Evolutionary conservation across 2,797 vertebrate species (phyloP).

Genomic region (Artibeus jamaicensis): DNA sequence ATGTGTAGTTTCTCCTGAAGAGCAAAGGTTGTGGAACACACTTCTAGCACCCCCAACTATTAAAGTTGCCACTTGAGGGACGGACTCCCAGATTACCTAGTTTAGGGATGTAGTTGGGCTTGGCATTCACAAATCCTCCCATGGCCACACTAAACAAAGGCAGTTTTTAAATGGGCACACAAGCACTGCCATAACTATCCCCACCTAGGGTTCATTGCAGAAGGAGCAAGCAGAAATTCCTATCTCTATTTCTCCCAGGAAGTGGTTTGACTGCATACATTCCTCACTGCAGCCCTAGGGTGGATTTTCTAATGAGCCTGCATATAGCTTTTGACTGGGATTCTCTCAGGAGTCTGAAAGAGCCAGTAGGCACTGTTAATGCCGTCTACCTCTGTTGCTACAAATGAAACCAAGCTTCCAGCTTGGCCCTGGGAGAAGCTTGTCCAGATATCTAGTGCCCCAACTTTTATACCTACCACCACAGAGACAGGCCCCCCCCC

Average conservation of each 20-base stretch:
- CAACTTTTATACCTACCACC: background rate
- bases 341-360: background rate
- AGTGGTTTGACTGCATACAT: background rate
- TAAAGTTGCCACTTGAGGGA: background rate
- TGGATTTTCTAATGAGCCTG: background rate
- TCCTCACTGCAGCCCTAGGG: background rate
- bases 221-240: no score
- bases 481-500: background rate
- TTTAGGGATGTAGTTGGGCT: background rate
- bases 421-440: background rate
- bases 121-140: background rate
- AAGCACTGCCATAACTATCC: no score
- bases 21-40: background rate
- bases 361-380: background rate
- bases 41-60: background rate
- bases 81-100: background rate
- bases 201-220: no score
- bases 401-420: background rate
- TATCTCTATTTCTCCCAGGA: background rate
- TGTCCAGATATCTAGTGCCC: background rate
- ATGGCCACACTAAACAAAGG: background rate
- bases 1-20: background rate
- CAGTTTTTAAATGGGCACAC: no score
- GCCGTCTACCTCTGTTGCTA: background rate
- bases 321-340: background rate